Evolutionary conservation across 2,888 invertebrate genomes (phyloP).

Genomic region (Calameuta pallipes): DNA sequence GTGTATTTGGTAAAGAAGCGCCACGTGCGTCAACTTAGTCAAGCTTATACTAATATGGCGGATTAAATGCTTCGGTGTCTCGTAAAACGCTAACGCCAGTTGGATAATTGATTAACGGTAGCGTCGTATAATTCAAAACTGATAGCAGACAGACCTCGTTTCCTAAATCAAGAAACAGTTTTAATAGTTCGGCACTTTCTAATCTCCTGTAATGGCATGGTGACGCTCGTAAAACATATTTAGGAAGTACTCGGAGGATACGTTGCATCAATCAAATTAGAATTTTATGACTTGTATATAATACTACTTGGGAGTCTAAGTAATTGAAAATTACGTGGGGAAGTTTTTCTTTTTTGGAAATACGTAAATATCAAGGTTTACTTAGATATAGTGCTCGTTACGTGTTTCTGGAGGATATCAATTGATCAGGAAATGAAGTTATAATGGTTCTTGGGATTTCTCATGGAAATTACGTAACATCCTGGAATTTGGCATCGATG

Average conservation of each 20-base stretch:
- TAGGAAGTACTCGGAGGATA: background rate
- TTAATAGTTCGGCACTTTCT: slow-evolving; percentile 9
- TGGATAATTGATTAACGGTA: slow-evolving; percentile 35
- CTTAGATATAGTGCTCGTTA: background rate
- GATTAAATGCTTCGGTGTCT: slow-evolving; percentile 34
- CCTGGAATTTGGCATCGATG: background rate
- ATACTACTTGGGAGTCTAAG: background rate
- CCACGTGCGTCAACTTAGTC: background rate
- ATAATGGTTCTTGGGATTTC: background rate
- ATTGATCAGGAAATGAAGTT: background rate
- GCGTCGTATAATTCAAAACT: slow-evolving; percentile 26
- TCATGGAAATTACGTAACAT: background rate
- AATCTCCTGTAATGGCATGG: background rate
- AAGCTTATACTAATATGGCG: slow-evolving; percentile 30
- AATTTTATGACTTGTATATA: background rate
- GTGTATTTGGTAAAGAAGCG: background rate
- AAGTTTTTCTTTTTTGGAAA: background rate
- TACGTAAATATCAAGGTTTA: background rate
- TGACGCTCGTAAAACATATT: background rate
- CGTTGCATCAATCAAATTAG: background rate
- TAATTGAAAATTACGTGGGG: background rate
- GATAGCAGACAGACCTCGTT: background rate
- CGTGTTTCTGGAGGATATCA: background rate
- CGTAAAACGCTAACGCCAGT: slow-evolving; percentile 37
- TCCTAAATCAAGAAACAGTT: background rate